phyloP scores from a whole-genome alignment of 2,888 invertebrate genomes.

The Rutpela maculata region DNA sequence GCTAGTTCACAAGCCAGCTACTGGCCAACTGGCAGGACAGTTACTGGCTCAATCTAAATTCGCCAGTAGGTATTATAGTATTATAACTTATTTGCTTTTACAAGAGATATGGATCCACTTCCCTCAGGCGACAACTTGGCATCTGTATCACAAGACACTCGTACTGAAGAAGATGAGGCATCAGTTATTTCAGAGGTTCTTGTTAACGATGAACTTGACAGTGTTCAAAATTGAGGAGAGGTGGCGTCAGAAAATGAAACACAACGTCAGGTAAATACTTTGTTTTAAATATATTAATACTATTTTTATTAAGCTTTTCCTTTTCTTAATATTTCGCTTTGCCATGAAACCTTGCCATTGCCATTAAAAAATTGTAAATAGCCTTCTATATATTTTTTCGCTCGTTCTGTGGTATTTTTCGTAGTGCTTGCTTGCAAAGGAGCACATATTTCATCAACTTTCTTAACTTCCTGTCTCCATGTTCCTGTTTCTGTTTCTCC shows the following conservation, averaged over 20 bases:
- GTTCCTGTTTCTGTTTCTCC: not conserved
- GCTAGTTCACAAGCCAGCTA: too few species aligned
- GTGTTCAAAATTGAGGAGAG: not conserved
- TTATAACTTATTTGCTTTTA: too few species aligned
- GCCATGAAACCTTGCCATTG: slow-evolving; percentile 11
- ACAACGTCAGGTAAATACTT: not conserved
- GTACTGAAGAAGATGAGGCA: too few species aligned
- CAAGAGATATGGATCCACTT: too few species aligned
- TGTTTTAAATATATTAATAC: not conserved
- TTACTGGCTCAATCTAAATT: too few species aligned
- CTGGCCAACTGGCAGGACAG: too few species aligned
- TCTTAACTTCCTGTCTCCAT: not conserved
- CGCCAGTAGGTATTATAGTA: too few species aligned
- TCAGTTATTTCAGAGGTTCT: too few species aligned
- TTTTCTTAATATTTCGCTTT: slow-evolving; percentile 20
- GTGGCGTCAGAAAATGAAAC: slow-evolving; percentile 9
- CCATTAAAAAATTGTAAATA: slow-evolving; percentile 19
- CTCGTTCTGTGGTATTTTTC: not conserved
- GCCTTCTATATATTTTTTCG: not conserved
- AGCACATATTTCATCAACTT: not conserved
- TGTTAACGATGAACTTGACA: too few species aligned
- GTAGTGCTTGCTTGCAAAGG: not conserved
- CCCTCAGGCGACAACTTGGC: too few species aligned
- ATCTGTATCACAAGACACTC: too few species aligned
- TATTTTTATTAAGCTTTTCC: slow-evolving; percentile 17